A percentile compares a stretch with the other conserved stretches of the same genome.
These are phyloP conservation scores for Anolis carolinensis DNA, from an alignment of 2,113 vertebrate species.

Conservation along the genomic window DNA sequence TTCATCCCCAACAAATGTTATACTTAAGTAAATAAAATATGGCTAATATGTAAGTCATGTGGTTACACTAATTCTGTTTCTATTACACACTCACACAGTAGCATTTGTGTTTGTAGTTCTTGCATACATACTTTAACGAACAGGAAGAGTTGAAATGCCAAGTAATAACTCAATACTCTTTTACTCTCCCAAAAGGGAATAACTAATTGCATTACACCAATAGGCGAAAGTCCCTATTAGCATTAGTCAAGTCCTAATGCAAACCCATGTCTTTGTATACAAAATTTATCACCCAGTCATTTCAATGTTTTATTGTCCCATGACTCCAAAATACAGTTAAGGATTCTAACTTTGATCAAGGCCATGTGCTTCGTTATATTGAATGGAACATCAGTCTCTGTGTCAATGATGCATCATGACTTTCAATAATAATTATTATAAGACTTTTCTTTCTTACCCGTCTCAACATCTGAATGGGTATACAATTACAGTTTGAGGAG, in stretches of 20 bases:
- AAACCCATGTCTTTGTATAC: neutral
- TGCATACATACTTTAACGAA: slow-evolving; percentile 12
- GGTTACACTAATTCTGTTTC: neutral
- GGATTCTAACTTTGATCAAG: neutral
- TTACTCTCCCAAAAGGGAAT: neutral
- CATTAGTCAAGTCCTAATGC: neutral
- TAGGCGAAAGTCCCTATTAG: neutral
- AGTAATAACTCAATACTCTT: neutral
- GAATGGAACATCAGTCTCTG: neutral
- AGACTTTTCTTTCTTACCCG: no score
- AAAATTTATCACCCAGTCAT: neutral
- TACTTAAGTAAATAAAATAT: slow-evolving; percentile 13
- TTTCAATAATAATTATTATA: neutral
- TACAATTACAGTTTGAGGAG: neutral
- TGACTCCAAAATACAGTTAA: neutral
- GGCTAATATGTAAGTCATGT: neutral
- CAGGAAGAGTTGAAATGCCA: slow-evolving; percentile 24
- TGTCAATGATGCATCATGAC: neutral
- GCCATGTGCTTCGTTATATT: neutral
- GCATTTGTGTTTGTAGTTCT: neutral
- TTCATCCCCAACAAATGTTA: slow-evolving; percentile 25
- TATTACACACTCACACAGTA: neutral
- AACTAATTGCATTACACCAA: neutral
- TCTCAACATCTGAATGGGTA: neutral
- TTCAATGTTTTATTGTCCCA: neutral